Evolutionary conservation across 2,113 vertebrate genomes (phyloP).

Genomic region (Enhydra lutris): DNA sequence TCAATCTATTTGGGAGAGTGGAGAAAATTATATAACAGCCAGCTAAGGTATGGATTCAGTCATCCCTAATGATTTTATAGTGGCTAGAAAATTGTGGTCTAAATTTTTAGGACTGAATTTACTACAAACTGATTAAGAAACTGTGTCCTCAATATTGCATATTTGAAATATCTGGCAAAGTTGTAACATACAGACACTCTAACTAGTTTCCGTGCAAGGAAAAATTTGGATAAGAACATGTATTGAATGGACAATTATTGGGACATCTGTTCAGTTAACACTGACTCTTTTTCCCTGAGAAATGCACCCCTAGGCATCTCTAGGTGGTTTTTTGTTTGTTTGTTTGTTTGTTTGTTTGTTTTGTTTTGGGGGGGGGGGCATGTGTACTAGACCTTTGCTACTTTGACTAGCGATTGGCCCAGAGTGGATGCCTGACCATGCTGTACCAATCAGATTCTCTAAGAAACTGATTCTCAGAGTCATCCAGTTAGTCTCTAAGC

Average conservation of each 20-base stretch:
- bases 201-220: neutral
- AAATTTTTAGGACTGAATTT: neutral
- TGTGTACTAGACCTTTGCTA: neutral
- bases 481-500: neutral
- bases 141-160: neutral
- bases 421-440: neutral
- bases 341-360: too few species aligned
- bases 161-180: conserved; percentile 6
- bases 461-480: neutral
- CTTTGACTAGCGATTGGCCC: neutral
- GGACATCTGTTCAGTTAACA: neutral
- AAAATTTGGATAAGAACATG: neutral
- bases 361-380: too few species aligned
- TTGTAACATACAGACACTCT: neutral
- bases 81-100: neutral
- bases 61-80: conserved; percentile 4
- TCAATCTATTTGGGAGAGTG: neutral
- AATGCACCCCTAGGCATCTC: neutral
- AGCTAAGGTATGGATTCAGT: neutral
- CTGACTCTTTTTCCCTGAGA: neutral
- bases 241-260: neutral
- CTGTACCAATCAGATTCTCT: neutral
- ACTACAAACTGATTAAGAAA: neutral
- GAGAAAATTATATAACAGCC: conserved; percentile 29
- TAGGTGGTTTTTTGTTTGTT: neutral